Evolutionary conservation across 1,140 invertebrate species (phyloP).

Genomic region (Neodiprion virginianus): DNA sequence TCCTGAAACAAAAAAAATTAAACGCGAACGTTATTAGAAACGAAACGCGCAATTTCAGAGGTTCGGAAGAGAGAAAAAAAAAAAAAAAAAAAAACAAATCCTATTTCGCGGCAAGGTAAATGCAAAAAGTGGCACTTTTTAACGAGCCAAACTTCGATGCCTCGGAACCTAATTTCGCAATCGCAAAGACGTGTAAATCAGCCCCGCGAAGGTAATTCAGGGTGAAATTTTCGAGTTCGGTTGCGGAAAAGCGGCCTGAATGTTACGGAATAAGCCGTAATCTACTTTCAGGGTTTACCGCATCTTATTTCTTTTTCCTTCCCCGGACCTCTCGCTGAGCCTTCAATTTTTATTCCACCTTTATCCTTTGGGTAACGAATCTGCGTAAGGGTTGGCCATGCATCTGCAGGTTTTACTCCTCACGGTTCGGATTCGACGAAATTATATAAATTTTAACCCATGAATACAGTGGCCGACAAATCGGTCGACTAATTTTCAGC

Average conservation of each 20-base stretch:
- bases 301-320: background rate
- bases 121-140: too few relatives aligned
- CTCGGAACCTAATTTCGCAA: background rate
- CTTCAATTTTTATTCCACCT: background rate
- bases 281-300: constrained; percentile 8
- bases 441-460: too few relatives aligned
- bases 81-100: background rate
- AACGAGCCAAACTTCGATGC: too few relatives aligned
- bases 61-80: background rate
- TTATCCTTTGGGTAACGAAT: too few relatives aligned
- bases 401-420: too few relatives aligned
- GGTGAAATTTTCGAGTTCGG: background rate
- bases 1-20: background rate
- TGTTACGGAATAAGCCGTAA: constrained; percentile 8
- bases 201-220: background rate
- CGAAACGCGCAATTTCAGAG: background rate
- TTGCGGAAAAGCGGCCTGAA: constrained; percentile 6
- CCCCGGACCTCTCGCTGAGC: background rate
- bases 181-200: background rate
- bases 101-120: background rate
- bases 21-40: background rate
- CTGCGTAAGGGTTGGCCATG: too few relatives aligned
- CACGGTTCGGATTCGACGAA: too few relatives aligned
- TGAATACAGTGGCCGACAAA: too few relatives aligned
- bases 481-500: too few relatives aligned